Evolutionary conservation across 2,888 invertebrate genomes (phyloP), one percentile per base, ranked within the genome.

Genomic region (Pachymerium ferrugineum): DNA sequence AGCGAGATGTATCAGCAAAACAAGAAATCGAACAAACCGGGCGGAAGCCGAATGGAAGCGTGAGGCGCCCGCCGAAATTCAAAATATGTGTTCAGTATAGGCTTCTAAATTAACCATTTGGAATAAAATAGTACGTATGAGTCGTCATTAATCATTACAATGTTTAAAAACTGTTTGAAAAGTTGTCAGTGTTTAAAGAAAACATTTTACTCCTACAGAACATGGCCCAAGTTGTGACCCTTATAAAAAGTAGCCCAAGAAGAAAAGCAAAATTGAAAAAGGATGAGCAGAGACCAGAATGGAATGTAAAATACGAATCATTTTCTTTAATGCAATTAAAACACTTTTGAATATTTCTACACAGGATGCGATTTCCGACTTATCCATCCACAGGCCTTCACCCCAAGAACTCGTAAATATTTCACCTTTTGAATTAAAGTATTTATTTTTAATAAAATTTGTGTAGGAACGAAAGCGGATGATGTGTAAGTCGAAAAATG

Each of bases 401-500:
- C 38, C 38, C 3, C 38, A 38, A 16, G 38, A 38, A 16, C 38
- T 38, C 14, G 38, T 38, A 38, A 38, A n/a, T n/a, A n/a, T n/a
- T n/a, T n/a, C n/a, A n/a, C n/a, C n/a, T 10, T 38, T 10, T 38
- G 38, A 38, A 6, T 38, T 38, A 38, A 38, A n/a, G 4, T 38
- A 8, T 4, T 10, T 38, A 3, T 38, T 3, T 38, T 38, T 38
- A n/a, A n/a, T 4, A n/a, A 3, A 3, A 12, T 38, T 38, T 38
- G n/a, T n/a, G n/a, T 38, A 38, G 67, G 67, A 67, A 67, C 67
- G 67, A 8, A 67, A 67, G 19, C 25, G 29, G 8, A 16, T 67
- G 67, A 67, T 67, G 28, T 67, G 67, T 29, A 67, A 67, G 67
- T 67, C 67, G 29, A 67, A 67, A 29, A 67, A 67, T 67, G 67